A percentile compares a stretch with the other conserved stretches of the same genome.
Evolutionary conservation across 2,888 invertebrate genomes (phyloP).

Genomic region (Melinopterus prodromus): DNA sequence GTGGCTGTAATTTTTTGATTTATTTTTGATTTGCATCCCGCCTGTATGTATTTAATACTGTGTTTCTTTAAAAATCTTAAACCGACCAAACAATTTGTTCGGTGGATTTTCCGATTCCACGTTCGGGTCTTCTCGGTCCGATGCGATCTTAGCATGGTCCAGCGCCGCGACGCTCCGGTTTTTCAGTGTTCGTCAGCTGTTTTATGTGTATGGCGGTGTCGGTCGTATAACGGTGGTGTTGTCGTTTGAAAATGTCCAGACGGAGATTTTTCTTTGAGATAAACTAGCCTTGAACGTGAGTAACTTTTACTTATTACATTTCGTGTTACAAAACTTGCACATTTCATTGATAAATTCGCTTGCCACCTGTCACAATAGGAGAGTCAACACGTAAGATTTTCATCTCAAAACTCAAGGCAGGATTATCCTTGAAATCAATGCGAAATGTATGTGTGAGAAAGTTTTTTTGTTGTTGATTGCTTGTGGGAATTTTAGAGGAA

Average conservation of each 20-base stretch:
- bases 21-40: no score
- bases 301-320: not conserved
- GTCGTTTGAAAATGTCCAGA: not conserved
- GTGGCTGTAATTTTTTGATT: no score
- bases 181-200: slow-evolving; percentile 40
- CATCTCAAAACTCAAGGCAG: not conserved
- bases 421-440: no score
- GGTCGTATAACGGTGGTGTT: not conserved
- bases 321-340: not conserved
- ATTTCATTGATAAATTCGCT: not conserved
- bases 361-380: not conserved
- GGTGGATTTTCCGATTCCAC: not conserved
- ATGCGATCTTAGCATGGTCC: not conserved
- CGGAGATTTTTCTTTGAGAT: not conserved
- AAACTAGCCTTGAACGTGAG: not conserved
- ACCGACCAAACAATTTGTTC: not conserved
- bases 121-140: not conserved
- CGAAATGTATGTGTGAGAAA: no score
- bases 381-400: not conserved
- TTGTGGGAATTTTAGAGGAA: no score
- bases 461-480: no score
- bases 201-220: slow-evolving; percentile 38
- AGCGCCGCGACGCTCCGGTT: slow-evolving; percentile 28
- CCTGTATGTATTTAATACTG: no score
- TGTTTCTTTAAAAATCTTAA: no score